Evolutionary conservation across 1,140 invertebrate genomes (phyloP).

Genomic region (Bombyx mori): DNA sequence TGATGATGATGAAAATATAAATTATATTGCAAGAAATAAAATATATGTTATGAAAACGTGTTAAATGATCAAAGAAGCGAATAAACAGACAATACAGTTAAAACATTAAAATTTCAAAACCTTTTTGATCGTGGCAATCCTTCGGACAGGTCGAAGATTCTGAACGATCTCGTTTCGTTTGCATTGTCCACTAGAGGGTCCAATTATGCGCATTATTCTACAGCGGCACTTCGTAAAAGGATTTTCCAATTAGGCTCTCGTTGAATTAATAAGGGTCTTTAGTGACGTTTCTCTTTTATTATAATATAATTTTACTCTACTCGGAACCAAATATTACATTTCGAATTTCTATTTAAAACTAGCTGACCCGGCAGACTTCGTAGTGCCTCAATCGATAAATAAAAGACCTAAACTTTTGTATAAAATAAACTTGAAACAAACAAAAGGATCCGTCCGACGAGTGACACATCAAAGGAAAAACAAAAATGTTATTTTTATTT

Average conservation of each 20-base stretch:
- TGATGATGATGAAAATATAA: too few relatives aligned
- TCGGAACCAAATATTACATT: neutral
- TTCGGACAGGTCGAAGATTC: slow-evolving; percentile 12
- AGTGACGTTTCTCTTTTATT: slow-evolving; percentile 24
- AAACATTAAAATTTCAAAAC: slow-evolving; percentile 9
- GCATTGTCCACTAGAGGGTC: slow-evolving; percentile 27
- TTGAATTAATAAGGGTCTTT: slow-evolving; percentile 32
- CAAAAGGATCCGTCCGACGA: too few relatives aligned
- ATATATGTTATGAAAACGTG: too few relatives aligned
- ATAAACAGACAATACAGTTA: too few relatives aligned
- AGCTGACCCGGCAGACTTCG: too few relatives aligned
- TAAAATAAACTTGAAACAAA: too few relatives aligned
- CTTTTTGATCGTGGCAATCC: slow-evolving; percentile 9
- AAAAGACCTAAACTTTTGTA: too few relatives aligned
- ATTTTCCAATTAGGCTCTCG: slow-evolving; percentile 36
- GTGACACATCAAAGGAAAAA: too few relatives aligned
- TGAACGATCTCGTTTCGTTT: slow-evolving; percentile 23
- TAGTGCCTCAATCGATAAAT: too few relatives aligned
- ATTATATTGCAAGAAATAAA: too few relatives aligned
- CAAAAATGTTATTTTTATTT: too few relatives aligned
- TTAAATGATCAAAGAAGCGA: too few relatives aligned
- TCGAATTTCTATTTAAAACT: neutral
- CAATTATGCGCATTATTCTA: slow-evolving; percentile 34
- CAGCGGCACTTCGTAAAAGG: slow-evolving; percentile 30
- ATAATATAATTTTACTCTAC: slow-evolving; percentile 13